Conservation (phyloP, 2,113 vertebrate genomes). For the Myiagra hebetior region DNA sequence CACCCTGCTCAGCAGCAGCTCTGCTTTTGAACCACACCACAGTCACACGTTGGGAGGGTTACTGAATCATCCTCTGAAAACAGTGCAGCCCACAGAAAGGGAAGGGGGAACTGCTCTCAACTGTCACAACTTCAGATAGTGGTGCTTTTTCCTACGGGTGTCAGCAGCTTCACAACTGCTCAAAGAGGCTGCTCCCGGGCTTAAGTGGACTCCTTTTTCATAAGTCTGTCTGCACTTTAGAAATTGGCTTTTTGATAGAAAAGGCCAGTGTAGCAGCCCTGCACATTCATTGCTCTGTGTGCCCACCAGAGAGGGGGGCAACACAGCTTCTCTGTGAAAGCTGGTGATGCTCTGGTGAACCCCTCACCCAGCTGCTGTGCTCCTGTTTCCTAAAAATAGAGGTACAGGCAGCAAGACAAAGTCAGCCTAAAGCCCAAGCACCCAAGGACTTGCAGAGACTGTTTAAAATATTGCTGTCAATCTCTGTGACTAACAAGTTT, state of each 20-base stretch:
- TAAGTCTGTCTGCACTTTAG: neutral
- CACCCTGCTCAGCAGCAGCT: neutral
- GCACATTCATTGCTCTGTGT: neutral
- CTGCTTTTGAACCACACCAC: neutral
- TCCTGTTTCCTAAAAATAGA: neutral
- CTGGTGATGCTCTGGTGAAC: neutral
- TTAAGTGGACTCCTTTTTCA: neutral
- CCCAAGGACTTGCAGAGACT: neutral
- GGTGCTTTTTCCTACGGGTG: neutral
- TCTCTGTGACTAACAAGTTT: neutral
- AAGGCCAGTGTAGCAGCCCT: neutral
- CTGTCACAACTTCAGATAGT: neutral
- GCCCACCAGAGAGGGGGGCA: fast-evolving
- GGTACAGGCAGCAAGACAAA: neutral
- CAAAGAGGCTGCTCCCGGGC: neutral
- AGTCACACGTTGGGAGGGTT: neutral
- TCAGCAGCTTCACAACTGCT: neutral
- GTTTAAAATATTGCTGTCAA: too few relatives aligned
- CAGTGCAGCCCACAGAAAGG: neutral
- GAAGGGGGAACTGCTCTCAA: neutral
- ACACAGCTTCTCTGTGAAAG: neutral
- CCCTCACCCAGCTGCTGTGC: neutral
- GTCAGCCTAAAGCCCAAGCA: neutral
- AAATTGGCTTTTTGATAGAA: neutral
- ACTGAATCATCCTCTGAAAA: neutral